Conservation (phyloP, 2,797 vertebrate species). For the Moxostoma hubbsi region DNA sequence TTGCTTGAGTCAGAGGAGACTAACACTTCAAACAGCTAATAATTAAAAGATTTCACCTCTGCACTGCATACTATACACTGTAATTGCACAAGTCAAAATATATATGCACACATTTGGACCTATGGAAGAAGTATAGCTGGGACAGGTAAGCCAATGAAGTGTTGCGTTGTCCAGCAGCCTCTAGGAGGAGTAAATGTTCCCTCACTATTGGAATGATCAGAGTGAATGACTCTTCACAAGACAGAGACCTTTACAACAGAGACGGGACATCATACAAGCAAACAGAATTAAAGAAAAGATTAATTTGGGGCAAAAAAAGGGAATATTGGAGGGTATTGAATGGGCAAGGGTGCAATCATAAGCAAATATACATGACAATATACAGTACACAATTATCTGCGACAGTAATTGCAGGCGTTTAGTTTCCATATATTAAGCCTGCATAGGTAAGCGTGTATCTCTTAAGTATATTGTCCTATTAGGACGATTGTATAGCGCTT, state of each 20-base stretch:
- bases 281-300: slow-evolving; percentile 11
- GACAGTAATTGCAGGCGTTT: slow-evolving; percentile 57
- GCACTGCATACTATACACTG: slow-evolving; percentile 12
- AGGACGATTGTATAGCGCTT: slow-evolving; percentile 58
- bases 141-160: not conserved
- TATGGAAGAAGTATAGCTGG: not conserved
- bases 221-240: slow-evolving; percentile 38
- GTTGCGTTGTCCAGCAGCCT: slow-evolving; percentile 52
- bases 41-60: slow-evolving; percentile 9
- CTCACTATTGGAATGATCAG: slow-evolving; percentile 59
- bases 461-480: slow-evolving; percentile 51
- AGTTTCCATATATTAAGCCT: slow-evolving; percentile 54
- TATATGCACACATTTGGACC: not conserved
- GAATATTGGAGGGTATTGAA: not conserved
- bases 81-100: not conserved
- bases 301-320: not conserved
- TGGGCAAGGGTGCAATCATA: slow-evolving; percentile 45
- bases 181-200: slow-evolving; percentile 41
- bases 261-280: slow-evolving; percentile 6
- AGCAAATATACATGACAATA: slow-evolving; percentile 61
- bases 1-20: not conserved
- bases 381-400: slow-evolving; percentile 63
- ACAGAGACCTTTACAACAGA: slow-evolving; percentile 17
- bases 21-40: slow-evolving; percentile 20
- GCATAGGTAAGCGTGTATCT: slow-evolving; percentile 55